Conservation (phyloP, 2,888 invertebrate species). For the Dicroscelio sp. region DNA sequence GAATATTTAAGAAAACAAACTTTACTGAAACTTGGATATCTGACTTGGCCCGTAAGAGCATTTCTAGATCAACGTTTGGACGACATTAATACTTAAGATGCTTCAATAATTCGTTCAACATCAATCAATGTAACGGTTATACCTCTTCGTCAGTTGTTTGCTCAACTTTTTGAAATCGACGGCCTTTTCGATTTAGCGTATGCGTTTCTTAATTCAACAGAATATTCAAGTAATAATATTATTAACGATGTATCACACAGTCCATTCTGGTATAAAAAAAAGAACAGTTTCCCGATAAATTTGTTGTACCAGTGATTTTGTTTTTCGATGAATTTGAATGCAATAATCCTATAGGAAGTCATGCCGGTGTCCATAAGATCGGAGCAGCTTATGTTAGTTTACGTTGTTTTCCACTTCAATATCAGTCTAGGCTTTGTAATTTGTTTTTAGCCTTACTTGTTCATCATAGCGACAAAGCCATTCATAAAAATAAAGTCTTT, state of each 20-base stretch:
- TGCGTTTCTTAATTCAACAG: conserved; percentile 28
- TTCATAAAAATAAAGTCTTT: neutral
- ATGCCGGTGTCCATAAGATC: neutral
- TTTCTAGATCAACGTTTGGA: conserved; percentile 46
- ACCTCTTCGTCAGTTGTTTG: conserved; percentile 26
- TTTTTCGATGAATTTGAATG: conserved; percentile 32
- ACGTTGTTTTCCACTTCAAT: conserved; percentile 17
- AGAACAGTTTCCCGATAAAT: conserved; percentile 11
- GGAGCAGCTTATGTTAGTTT: neutral
- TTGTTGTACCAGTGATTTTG: conserved; percentile 7
- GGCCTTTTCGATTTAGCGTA: conserved; percentile 27
- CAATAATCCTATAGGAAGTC: conserved; percentile 15
- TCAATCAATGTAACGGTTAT: neutral
- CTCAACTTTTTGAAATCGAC: conserved; percentile 18
- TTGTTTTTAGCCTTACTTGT: conserved; percentile 11
- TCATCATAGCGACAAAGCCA: neutral
- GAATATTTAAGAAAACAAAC: neutral
- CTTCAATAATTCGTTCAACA: neutral
- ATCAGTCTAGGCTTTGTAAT: conserved; percentile 6
- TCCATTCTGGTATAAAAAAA: conserved; percentile 11
- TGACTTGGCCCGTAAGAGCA: neutral
- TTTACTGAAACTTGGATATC: neutral
- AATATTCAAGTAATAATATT: too few species aligned
- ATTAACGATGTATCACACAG: conserved; percentile 25
- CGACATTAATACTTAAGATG: neutral